These are phyloP conservation scores for Teleiodes luculella DNA, from an alignment of 2,888 invertebrate species.

Conservation along the genomic window DNA sequence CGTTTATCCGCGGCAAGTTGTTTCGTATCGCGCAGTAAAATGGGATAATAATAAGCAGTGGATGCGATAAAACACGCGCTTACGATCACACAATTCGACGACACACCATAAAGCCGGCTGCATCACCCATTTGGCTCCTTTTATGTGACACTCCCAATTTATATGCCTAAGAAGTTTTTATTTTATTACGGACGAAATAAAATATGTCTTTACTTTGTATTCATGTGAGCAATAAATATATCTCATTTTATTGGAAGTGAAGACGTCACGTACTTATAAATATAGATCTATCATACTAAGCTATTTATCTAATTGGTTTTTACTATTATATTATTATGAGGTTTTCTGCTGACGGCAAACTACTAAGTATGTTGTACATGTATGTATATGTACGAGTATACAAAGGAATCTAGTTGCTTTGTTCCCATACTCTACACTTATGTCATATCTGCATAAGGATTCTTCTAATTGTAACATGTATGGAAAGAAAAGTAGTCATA, in stretches of 20 bases:
- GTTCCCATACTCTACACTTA: too few relatives aligned
- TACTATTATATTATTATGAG: too few relatives aligned
- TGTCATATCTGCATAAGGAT: too few relatives aligned
- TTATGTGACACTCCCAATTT: conserved; percentile 49
- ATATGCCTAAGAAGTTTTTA: conserved; percentile 48
- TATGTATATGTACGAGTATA: too few relatives aligned
- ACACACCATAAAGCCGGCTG: conserved; percentile 50
- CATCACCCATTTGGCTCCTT: conserved; percentile 43
- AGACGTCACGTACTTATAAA: conserved; percentile 1
- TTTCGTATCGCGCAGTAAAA: conserved; percentile 34
- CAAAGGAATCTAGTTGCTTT: too few relatives aligned
- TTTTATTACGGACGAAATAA: conserved; percentile 39
- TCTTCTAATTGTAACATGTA: too few relatives aligned
- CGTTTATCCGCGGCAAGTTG: conserved; percentile 8
- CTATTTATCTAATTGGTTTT: too few relatives aligned
- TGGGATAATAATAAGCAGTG: conserved; percentile 53
- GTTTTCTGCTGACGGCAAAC: too few relatives aligned
- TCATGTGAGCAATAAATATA: conserved; percentile 25
- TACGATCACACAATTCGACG: conserved; percentile 54
- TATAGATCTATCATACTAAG: too few relatives aligned
- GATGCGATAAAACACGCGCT: conserved; percentile 50
- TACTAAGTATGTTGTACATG: too few relatives aligned
- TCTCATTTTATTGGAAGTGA: conserved; percentile 25
- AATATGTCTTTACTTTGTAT: conserved; percentile 29
- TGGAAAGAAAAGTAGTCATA: too few relatives aligned